phyloP scores from a whole-genome alignment of 2,888 invertebrate genomes.

The Tinea semifulvella region DNA sequence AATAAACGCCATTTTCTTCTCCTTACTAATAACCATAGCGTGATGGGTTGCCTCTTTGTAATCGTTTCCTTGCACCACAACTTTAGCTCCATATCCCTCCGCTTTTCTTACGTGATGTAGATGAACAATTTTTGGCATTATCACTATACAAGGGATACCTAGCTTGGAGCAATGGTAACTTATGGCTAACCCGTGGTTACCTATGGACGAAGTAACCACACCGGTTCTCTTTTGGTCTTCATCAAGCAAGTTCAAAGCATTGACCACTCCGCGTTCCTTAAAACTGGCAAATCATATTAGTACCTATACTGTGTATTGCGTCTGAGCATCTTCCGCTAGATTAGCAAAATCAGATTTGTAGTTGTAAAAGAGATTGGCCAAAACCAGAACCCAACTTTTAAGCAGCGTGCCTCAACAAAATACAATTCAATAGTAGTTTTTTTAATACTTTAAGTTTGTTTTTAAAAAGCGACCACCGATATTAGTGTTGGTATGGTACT shows the following conservation, averaged over 20 bases:
- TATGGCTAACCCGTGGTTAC: constrained; percentile 87
- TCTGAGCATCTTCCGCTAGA: too few species aligned
- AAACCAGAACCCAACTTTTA: too few species aligned
- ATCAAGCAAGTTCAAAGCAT: constrained; percentile 76
- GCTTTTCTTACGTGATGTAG: constrained; percentile 91
- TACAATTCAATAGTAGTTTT: too few species aligned
- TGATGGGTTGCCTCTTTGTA: constrained; percentile 80
- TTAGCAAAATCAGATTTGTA: too few species aligned
- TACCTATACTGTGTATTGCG: too few species aligned
- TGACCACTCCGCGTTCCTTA: constrained; percentile 92
- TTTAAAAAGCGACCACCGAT: too few species aligned
- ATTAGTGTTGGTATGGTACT: too few species aligned
- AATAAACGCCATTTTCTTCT: constrained; percentile 78
- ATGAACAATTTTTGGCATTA: constrained; percentile 89
- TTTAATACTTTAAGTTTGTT: too few species aligned
- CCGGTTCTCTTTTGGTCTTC: constrained; percentile 79
- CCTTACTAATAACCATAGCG: constrained; percentile 77
- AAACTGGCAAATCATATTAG: constrained; percentile 72
- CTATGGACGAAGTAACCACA: constrained; percentile 89
- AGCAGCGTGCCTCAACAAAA: too few species aligned
- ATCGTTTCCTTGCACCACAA: constrained; percentile 79
- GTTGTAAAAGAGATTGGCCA: too few species aligned
- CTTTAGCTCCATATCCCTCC: constrained; percentile 79
- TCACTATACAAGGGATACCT: constrained; percentile 78
- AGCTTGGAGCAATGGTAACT: constrained; percentile 77